Evolutionary conservation across 2,113 vertebrate species (phyloP), one percentile per base, ranked within the genome.

Genomic region (Albula glossodonta): DNA sequence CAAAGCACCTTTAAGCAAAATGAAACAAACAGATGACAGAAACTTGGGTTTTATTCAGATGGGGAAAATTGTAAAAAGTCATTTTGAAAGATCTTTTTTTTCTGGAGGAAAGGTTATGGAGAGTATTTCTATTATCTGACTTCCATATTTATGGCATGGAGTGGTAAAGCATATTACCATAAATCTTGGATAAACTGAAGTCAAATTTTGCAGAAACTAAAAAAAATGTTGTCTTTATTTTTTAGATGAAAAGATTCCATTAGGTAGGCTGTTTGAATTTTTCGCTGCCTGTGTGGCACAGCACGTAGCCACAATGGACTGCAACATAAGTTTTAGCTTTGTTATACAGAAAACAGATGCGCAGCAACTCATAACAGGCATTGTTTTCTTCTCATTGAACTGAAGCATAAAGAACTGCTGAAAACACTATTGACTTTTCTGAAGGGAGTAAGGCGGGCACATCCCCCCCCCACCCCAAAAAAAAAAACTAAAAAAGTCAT

Each of bases 321-420:
- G 90, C 90, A 78, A 85, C 84, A 80, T 92, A 89, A 88, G 91
- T 90, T 93, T 91, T 82, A 17, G 79, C 83, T 92, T 92, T 91
- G 88, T 89, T 93, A 88, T 90, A 95, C 86, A 92, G 88, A 89
- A 94, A 93, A 90, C 93, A 95, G 91, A 95, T 94, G 94, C 93
- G 89, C 87, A 86, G 51, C 88, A 89, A 92, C 90, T 94, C 88
- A 87, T 88, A 90, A 84, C 90, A 93, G 90, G 87, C 88, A 81
- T 84, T 87, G 91, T 87, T 93, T 91, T 89, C 80, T 83, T 91
- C 90, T 87, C 83, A 86, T 74, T 88, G 86, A 84, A 89, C 85
- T 51, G 52, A 90, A 88, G 85, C 83, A 84, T 22, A 31, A 87
- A 86, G 83, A 84, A 86, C 80, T 87, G 84, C 86, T 90, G 81